These are phyloP conservation scores for Melanostigma gelatinosum DNA, from an alignment of 2,113 vertebrate genomes.

Conservation along the genomic window DNA sequence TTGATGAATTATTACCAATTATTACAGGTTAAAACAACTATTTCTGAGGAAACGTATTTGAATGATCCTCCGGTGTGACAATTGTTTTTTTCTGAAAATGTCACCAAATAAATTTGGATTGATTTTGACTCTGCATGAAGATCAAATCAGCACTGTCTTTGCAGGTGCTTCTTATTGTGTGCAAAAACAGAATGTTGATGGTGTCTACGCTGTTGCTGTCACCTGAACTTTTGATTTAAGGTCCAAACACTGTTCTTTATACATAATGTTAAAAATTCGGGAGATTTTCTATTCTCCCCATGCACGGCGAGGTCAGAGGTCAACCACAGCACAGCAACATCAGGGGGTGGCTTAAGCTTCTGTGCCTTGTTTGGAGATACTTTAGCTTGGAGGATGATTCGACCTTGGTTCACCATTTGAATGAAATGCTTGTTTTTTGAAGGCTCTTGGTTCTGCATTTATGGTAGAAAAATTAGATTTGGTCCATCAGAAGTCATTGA, in stretches of 20 bases:
- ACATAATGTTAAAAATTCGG: neutral
- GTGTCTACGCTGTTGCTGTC: slow-evolving; percentile 10
- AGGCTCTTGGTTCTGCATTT: slow-evolving; percentile 9
- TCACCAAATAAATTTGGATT: neutral
- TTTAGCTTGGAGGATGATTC: slow-evolving; percentile 8
- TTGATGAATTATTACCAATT: neutral
- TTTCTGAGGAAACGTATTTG: neutral
- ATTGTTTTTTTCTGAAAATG: neutral
- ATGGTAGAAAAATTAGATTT: slow-evolving; percentile 40
- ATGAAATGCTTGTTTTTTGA: neutral
- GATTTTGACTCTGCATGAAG: neutral
- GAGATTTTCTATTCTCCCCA: neutral
- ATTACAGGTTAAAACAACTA: neutral
- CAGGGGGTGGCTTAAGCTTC: neutral
- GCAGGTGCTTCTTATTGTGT: slow-evolving; percentile 52
- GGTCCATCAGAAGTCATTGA: slow-evolving; percentile 36
- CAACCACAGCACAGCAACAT: neutral
- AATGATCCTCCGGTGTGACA: neutral
- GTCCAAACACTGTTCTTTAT: neutral
- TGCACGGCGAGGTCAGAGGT: slow-evolving; percentile 3
- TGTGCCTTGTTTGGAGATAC: slow-evolving; percentile 4
- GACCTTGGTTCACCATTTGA: neutral
- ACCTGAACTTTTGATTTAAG: neutral
- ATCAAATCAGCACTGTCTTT: slow-evolving; percentile 31
- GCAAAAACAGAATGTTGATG: slow-evolving; percentile 10